These are phyloP conservation scores for Drosophila kanapiae DNA, from an alignment of 1,140 invertebrate genomes.

Conservation along the genomic window DNA sequence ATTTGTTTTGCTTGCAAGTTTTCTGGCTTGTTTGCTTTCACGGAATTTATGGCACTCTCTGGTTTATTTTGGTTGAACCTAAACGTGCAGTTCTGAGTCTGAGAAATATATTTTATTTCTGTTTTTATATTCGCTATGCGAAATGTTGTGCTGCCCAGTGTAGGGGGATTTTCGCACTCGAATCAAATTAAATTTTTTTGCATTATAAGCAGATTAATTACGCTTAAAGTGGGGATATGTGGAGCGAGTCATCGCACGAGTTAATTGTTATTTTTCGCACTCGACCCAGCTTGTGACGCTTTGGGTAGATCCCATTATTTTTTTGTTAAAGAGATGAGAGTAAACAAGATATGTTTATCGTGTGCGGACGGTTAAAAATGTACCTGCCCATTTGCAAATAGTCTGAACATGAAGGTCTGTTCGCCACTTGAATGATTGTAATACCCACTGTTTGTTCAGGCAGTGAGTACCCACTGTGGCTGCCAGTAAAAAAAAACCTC, in stretches of 20 bases:
- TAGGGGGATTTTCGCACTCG: not conserved
- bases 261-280: slow-evolving; percentile 31
- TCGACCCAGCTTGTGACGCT: not conserved
- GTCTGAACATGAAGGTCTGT: slow-evolving; percentile 12
- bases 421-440: slow-evolving; percentile 14
- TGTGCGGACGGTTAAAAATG: slow-evolving; percentile 11
- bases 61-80: slow-evolving; percentile 17
- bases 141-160: slow-evolving; percentile 1
- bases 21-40: not conserved
- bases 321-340: not conserved
- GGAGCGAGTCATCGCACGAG: slow-evolving; percentile 4
- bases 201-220: slow-evolving; percentile 43
- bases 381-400: slow-evolving; percentile 15
- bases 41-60: not conserved
- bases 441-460: slow-evolving; percentile 9
- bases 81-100: too few species aligned
- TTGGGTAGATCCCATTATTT: not conserved
- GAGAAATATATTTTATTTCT: not conserved
- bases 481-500: not conserved
- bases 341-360: slow-evolving; percentile 43
- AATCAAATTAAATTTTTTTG: slow-evolving; percentile 25
- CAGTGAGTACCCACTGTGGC: slow-evolving; percentile 7
- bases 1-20: slow-evolving; percentile 18
- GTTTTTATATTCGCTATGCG: not conserved
- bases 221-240: slow-evolving; percentile 18